These are phyloP conservation scores for Teleogryllus occipitalis DNA, from an alignment of 1,140 invertebrate species.

Conservation along the genomic window DNA sequence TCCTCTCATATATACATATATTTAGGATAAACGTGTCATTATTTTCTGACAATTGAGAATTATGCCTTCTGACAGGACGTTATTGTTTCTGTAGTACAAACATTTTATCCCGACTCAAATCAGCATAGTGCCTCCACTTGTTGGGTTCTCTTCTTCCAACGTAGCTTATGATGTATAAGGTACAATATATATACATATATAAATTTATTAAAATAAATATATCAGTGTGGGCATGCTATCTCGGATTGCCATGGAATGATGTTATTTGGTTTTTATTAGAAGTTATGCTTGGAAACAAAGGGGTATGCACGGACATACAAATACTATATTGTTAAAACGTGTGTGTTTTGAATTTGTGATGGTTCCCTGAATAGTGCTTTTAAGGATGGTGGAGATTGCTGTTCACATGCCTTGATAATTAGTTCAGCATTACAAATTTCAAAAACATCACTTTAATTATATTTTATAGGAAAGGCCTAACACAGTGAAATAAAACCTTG, in stretches of 20 bases:
- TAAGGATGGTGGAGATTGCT: background rate
- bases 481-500: background rate
- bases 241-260: background rate
- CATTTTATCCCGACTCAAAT: background rate
- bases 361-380: background rate
- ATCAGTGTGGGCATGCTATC: background rate
- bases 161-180: background rate
- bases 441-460: background rate
- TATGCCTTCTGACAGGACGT: background rate
- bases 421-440: background rate
- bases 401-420: background rate
- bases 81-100: background rate
- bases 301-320: background rate
- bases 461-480: background rate
- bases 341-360: background rate
- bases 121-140: background rate
- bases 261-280: background rate
- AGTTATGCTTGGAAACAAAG: background rate
- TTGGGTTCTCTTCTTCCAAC: background rate
- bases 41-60: background rate
- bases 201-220: background rate
- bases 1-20: background rate
- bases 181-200: background rate
- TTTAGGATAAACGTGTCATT: background rate
- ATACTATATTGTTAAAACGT: background rate